Conservation (phyloP, 2,888 invertebrate genomes). For the Erannis defoliaria region DNA sequence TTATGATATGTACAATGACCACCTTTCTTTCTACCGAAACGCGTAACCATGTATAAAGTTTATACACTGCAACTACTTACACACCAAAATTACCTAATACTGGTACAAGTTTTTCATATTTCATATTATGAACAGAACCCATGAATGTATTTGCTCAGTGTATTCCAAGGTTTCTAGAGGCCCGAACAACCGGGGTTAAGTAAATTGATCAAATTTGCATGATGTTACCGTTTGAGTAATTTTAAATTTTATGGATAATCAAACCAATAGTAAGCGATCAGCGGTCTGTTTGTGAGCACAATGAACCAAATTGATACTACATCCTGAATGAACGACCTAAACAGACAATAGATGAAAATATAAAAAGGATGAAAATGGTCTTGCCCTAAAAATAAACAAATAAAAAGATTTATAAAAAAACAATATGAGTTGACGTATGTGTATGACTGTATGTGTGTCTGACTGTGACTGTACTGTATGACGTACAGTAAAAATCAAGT, state of each 20-base stretch:
- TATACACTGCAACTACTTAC: too few relatives aligned
- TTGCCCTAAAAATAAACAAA: too few relatives aligned
- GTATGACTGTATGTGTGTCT: too few relatives aligned
- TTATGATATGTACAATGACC: too few relatives aligned
- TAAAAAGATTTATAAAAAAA: not conserved
- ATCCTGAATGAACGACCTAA: not conserved
- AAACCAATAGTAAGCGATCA: conserved; percentile 51
- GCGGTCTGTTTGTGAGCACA: conserved; percentile 47
- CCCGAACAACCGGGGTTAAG: conserved; percentile 38
- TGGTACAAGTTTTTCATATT: not conserved
- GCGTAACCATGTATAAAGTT: not conserved
- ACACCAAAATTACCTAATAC: not conserved
- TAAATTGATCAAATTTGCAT: conserved; percentile 67
- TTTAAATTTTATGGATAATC: conserved; percentile 72
- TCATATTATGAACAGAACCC: conserved; percentile 21
- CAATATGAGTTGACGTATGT: too few relatives aligned
- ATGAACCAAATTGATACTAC: conserved; percentile 48
- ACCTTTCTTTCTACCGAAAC: too few relatives aligned
- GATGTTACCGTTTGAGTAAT: conserved; percentile 70
- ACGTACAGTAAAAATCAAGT: too few relatives aligned
- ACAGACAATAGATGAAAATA: not conserved
- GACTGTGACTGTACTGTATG: too few relatives aligned
- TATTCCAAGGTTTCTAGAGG: conserved; percentile 9
- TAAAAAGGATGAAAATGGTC: too few relatives aligned
- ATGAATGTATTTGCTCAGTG: not conserved